Conservation (phyloP, 1,140 invertebrate species). For the Spodoptera litura region DNA sequence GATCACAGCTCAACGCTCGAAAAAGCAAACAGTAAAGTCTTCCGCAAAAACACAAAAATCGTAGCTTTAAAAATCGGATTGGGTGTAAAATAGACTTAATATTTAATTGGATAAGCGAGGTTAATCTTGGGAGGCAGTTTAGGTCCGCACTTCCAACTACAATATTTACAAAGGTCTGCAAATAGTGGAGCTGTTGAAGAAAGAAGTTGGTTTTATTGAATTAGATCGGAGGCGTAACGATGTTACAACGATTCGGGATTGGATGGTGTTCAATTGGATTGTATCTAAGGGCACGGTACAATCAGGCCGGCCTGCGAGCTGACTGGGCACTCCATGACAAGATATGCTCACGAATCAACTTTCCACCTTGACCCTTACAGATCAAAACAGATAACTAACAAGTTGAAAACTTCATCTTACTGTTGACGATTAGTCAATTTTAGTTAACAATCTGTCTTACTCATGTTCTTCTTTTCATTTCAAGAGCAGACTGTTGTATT, state of each 20-base stretch:
- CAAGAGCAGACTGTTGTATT: no score
- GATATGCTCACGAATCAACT: no score
- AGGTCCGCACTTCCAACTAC: slow-evolving; percentile 37
- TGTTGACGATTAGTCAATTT: no score
- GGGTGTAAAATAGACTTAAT: slow-evolving; percentile 39
- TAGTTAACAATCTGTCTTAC: no score
- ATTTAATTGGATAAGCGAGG: slow-evolving; percentile 50
- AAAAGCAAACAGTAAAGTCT: slow-evolving; percentile 22
- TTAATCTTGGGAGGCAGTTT: slow-evolving; percentile 49
- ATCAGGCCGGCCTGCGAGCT: not conserved
- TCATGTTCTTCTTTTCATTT: no score
- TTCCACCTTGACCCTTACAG: no score
- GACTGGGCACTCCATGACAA: not conserved
- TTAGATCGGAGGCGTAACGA: slow-evolving; percentile 34
- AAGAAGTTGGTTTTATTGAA: slow-evolving; percentile 43
- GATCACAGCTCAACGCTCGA: slow-evolving; percentile 2
- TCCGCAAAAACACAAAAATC: slow-evolving; percentile 26
- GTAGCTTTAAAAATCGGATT: slow-evolving; percentile 41
- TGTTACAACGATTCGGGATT: slow-evolving; percentile 38
- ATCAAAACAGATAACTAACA: no score
- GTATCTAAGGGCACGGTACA: not conserved
- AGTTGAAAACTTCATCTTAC: no score
- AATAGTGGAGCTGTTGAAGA: slow-evolving; percentile 38
- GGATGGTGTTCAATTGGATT: slow-evolving; percentile 28
- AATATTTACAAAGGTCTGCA: slow-evolving; percentile 49